These are phyloP conservation scores for Tringa solitaria DNA, from an alignment of 2,113 vertebrate species.

Conservation along the genomic window DNA sequence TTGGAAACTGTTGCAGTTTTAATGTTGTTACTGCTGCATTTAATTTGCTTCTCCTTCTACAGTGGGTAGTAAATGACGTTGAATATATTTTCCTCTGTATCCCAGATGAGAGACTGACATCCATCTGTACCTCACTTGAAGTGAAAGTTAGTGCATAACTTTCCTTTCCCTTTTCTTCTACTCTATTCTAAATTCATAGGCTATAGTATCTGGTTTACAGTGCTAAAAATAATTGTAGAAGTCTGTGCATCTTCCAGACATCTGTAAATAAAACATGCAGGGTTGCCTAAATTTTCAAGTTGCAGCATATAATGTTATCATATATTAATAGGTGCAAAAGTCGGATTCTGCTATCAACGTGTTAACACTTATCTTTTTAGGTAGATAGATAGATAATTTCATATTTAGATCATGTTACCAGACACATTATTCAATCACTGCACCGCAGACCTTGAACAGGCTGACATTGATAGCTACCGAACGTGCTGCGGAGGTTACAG, in stretches of 20 bases:
- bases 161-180: neutral
- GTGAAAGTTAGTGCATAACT: neutral
- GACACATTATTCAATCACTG: neutral
- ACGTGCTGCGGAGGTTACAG: neutral
- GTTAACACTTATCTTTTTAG: neutral
- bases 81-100: neutral
- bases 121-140: neutral
- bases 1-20: constrained; percentile 18
- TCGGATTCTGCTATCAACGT: neutral
- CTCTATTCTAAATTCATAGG: neutral
- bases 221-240: constrained; percentile 24
- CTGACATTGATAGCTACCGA: neutral
- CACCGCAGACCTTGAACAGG: neutral
- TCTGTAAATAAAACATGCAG: constrained; percentile 6
- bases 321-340: neutral
- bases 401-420: neutral
- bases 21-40: constrained; percentile 7
- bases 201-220: neutral
- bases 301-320: neutral
- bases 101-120: neutral
- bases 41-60: neutral
- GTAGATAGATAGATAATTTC: neutral
- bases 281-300: neutral
- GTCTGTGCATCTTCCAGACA: neutral
- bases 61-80: neutral